These are phyloP conservation scores for Sminthopsis crassicaudata DNA, from an alignment of 2,113 vertebrate species.

Conservation along the genomic window DNA sequence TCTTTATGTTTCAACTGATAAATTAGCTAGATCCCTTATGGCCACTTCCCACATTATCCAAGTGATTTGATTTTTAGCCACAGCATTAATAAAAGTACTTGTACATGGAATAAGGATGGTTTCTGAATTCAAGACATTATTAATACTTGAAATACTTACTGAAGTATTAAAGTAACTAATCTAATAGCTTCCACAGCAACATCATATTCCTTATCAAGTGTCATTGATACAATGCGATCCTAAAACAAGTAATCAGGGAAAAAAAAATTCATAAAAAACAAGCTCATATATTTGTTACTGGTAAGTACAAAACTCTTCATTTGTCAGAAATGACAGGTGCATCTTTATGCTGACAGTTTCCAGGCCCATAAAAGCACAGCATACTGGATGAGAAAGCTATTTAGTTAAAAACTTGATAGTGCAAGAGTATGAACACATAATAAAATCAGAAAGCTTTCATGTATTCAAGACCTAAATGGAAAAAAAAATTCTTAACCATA, in stretches of 20 bases:
- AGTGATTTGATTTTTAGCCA: background rate
- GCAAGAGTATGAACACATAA: background rate
- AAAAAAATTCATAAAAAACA: constrained; percentile 24
- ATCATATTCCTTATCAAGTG: constrained; percentile 99
- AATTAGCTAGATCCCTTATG: background rate
- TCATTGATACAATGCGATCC: constrained; percentile 99
- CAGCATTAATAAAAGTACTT: background rate
- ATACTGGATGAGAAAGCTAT: background rate
- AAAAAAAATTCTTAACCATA: background rate
- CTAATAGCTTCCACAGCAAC: constrained; percentile 99
- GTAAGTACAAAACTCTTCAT: background rate
- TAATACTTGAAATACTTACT: constrained; percentile 89
- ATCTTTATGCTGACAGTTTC: background rate
- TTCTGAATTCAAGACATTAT: background rate
- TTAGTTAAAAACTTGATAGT: background rate
- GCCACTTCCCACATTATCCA: background rate
- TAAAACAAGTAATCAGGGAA: constrained; percentile 78
- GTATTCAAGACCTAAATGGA: background rate
- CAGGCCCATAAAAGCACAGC: background rate
- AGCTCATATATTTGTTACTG: background rate
- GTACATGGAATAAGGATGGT: background rate
- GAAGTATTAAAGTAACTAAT: constrained; percentile 97
- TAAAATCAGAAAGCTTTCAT: background rate
- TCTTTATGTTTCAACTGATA: background rate
- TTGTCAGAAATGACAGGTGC: background rate